Percentiles rank a stretch among this genome's conserved stretches.
Conservation (phyloP, 2,888 invertebrate species). For the Eristalinus sepulchralis region DNA sequence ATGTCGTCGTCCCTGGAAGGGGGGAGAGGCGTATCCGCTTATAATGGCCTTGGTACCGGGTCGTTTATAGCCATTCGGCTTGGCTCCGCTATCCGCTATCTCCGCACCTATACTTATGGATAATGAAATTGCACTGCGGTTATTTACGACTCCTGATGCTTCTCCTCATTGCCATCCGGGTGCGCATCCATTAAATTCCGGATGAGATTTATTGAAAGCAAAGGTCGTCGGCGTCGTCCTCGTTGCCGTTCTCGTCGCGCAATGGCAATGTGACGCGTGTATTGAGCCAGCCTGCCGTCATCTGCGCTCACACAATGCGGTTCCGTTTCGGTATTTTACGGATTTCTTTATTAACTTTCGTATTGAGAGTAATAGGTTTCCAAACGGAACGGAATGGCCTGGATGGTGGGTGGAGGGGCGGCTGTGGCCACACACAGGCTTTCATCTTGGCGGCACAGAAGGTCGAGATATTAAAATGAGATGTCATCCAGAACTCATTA, state of each 20-base stretch:
- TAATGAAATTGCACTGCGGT: slow-evolving; percentile 56
- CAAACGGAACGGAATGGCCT: background rate
- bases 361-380: slow-evolving; percentile 31
- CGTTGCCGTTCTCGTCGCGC: too few relatives aligned
- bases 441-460: slow-evolving; percentile 7
- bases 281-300: slow-evolving; percentile 25
- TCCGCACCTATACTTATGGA: slow-evolving; percentile 21
- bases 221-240: background rate
- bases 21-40: slow-evolving; percentile 10
- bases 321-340: slow-evolving; percentile 39
- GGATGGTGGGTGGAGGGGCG: background rate
- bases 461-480: slow-evolving; percentile 34
- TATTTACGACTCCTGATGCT: slow-evolving; percentile 54
- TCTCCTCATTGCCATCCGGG: slow-evolving; percentile 11
- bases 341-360: slow-evolving; percentile 51
- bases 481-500: slow-evolving; percentile 44
- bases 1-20: slow-evolving; percentile 41
- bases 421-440: background rate
- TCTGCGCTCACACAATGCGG: slow-evolving; percentile 24
- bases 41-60: slow-evolving; percentile 57
- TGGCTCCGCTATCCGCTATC: background rate
- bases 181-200: slow-evolving; percentile 5
- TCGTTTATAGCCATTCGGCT: slow-evolving; percentile 45
- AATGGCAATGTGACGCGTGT: background rate
- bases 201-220: slow-evolving; percentile 43